A percentile compares a stretch with the other conserved stretches of the same genome.
These are phyloP conservation scores for Xiphophorus couchianus DNA, from an alignment of 2,113 vertebrate genomes.

Conservation along the genomic window DNA sequence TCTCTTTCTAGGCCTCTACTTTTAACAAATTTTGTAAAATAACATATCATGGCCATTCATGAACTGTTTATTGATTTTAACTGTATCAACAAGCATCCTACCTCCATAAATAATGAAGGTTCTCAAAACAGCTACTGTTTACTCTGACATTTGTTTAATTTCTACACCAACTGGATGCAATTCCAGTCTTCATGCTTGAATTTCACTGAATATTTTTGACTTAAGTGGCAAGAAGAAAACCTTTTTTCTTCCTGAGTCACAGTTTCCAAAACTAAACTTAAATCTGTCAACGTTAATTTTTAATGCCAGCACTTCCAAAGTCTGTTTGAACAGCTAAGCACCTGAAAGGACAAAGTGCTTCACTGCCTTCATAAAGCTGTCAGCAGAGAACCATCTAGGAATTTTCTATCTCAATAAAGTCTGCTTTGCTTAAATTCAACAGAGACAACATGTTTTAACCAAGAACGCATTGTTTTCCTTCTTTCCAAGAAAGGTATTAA, in stretches of 20 bases:
- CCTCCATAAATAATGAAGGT: not conserved
- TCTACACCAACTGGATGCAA: not conserved
- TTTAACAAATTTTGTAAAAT: slow-evolving; percentile 68
- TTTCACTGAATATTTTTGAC: not conserved
- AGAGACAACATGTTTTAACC: slow-evolving; percentile 5
- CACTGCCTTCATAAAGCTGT: slow-evolving; percentile 28
- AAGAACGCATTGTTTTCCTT: slow-evolving; percentile 21
- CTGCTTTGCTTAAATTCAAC: slow-evolving; percentile 34
- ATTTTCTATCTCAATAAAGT: slow-evolving; percentile 28
- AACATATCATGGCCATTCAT: slow-evolving; percentile 44
- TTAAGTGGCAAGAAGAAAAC: not conserved
- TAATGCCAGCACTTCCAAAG: not conserved
- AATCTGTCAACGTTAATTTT: slow-evolving; percentile 4
- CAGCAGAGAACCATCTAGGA: slow-evolving; percentile 2
- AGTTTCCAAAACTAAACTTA: not conserved
- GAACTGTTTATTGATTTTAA: not conserved
- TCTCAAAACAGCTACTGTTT: not conserved
- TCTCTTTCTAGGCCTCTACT: slow-evolving; percentile 4
- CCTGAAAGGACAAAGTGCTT: slow-evolving; percentile 21
- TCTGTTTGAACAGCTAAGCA: slow-evolving; percentile 20
- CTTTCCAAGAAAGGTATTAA: slow-evolving; percentile 17
- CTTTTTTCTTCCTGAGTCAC: not conserved
- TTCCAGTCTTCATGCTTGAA: not conserved
- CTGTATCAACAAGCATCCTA: no score
- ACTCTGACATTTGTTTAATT: not conserved